phyloP scores from a whole-genome alignment of 1,140 invertebrate species.

The Hyphantria cunea region DNA sequence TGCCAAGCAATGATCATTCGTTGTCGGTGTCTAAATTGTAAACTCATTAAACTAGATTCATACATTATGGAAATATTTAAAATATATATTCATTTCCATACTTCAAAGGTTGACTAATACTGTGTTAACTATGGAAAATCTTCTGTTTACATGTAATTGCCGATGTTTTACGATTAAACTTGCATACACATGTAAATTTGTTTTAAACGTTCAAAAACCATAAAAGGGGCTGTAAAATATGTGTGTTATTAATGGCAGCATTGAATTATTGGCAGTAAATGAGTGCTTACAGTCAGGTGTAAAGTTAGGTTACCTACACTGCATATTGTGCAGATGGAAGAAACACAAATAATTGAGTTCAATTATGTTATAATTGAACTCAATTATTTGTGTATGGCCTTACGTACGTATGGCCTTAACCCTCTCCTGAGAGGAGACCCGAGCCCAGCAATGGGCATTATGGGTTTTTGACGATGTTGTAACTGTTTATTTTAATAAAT shows the following conservation, averaged over 20 bases:
- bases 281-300: background rate
- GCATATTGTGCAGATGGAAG: background rate
- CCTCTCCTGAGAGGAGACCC: too few relatives aligned
- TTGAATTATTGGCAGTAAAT: conserved; percentile 7
- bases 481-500: too few relatives aligned
- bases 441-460: too few relatives aligned
- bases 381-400: too few relatives aligned
- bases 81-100: conserved; percentile 35
- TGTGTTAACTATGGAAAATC: conserved; percentile 47
- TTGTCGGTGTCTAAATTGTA: background rate
- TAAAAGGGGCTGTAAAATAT: conserved; percentile 27
- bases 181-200: conserved; percentile 50
- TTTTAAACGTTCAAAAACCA: conserved; percentile 21
- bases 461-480: too few relatives aligned
- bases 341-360: too few relatives aligned
- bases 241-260: conserved; percentile 6
- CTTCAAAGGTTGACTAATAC: conserved; percentile 19
- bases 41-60: background rate
- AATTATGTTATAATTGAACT: too few relatives aligned
- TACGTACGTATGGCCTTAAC: too few relatives aligned
- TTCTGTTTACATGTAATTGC: conserved; percentile 37
- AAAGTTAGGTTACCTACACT: background rate
- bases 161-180: conserved; percentile 54
- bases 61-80: background rate
- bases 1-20: too few relatives aligned